Conservation (phyloP, 1,140 invertebrate genomes). For the Vanessa atalanta region DNA sequence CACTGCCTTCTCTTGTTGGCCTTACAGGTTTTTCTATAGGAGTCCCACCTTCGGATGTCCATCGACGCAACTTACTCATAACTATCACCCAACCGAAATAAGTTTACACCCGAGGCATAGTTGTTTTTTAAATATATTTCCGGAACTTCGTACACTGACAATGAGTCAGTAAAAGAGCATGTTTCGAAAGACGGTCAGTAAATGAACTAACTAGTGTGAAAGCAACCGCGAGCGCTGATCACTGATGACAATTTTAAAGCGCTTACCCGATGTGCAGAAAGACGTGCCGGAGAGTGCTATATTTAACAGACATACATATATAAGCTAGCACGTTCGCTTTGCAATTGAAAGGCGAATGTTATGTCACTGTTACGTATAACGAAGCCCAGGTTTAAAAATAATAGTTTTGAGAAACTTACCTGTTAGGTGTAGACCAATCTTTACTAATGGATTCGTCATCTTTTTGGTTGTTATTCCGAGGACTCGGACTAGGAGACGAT, state of each 20-base stretch:
- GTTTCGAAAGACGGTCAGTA: constrained; percentile 62
- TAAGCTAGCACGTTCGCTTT: constrained; percentile 72
- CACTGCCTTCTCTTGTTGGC: constrained; percentile 83
- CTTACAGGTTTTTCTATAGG: constrained; percentile 81
- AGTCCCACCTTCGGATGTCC: constrained; percentile 83
- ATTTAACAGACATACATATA: constrained; percentile 67
- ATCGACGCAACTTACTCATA: constrained; percentile 80
- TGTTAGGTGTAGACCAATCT: constrained; percentile 75
- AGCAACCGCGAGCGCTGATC: constrained; percentile 76
- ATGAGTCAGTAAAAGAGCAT: constrained; percentile 57
- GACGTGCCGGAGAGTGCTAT: constrained; percentile 67
- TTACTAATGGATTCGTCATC: constrained; percentile 50
- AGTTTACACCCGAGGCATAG: constrained; percentile 51
- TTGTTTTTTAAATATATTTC: constrained; percentile 45
- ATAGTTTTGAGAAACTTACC: constrained; percentile 54
- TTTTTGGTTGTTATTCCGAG: constrained; percentile 53
- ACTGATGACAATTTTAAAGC: constrained; percentile 78
- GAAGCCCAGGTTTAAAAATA: constrained; percentile 36
- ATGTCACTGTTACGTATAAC: constrained; percentile 63
- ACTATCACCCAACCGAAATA: constrained; percentile 51
- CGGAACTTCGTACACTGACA: constrained; percentile 23
- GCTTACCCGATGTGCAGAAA: constrained; percentile 74
- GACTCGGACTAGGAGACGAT: constrained; percentile 65
- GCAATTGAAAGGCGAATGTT: constrained; percentile 64
- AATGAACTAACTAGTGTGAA: constrained; percentile 74